Evolutionary conservation across 2,888 invertebrate species (phyloP), one percentile per base, ranked within the genome.

Genomic region (Oscheius sp.): DNA sequence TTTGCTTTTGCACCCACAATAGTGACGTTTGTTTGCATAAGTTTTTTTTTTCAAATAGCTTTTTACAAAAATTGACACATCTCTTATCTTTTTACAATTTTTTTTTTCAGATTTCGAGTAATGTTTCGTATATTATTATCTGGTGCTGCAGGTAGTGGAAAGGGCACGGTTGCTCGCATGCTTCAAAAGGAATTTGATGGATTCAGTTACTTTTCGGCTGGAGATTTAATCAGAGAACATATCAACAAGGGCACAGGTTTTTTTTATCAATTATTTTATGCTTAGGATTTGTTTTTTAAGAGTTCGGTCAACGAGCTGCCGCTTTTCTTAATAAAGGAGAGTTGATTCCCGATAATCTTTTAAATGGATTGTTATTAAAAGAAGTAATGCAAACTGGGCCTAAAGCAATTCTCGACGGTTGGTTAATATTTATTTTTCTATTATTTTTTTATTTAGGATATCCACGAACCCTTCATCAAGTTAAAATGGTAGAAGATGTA

Each of bases 311-410:
- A 13, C 74, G 81, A 18, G 81, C 76, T 18, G 73, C 77, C 55
- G 76, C 81, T 7, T 81, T 81, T 63, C 49, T 81, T 13, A 81
- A 78, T 72, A 81, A 81, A 59, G 81, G 81, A 21, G 81, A 81
- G 58, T 77, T 77, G 59, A 77, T 81, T 18, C 81, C 81, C 6
- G 81, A 81, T 59, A 77, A 72, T 68, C 66, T 81, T 25, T 59
- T 81, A 21, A 81, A 81, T 45, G 81, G 78, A 46, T 61, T 77
- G 12, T 72, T 81, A 9, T 66, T 81, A 16, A 61, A 68, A 1
- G 77, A 75, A 29, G 76, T 81, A 64, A 52, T 77, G 13, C 73
- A 77, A 59, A 72, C 77, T n/a, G 78, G 78, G n/a, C 64, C 76
- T 18, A 73, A 73, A 69, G 75, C 75, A 9, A 72, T 81, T 52